phyloP scores from a whole-genome alignment of 2,888 invertebrate genomes.

The Drosophila longiperda region DNA sequence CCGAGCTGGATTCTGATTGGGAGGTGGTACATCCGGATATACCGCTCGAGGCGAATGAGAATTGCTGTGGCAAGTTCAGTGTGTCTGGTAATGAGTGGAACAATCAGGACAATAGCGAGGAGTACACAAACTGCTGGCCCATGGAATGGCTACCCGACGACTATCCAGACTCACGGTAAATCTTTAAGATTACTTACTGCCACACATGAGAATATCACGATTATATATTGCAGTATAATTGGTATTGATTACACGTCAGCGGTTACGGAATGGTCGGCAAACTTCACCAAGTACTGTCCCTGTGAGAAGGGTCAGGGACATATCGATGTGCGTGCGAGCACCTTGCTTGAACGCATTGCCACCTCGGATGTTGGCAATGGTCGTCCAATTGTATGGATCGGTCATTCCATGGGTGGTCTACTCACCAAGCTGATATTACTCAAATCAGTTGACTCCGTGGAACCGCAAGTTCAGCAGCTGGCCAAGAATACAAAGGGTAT shows the following conservation, averaged over 20 bases:
- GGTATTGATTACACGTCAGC: slow-evolving; percentile 96
- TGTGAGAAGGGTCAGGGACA: slow-evolving; percentile 86
- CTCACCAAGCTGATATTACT: slow-evolving; percentile 94
- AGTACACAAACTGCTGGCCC: slow-evolving; percentile 94
- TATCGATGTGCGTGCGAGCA: slow-evolving; percentile 88
- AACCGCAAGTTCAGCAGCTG: slow-evolving; percentile 86
- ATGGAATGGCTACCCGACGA: slow-evolving; percentile 96
- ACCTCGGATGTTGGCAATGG: slow-evolving; percentile 91
- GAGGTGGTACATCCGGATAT: slow-evolving; percentile 85
- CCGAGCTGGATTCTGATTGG: slow-evolving; percentile 84
- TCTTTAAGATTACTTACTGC: not conserved
- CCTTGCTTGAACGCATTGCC: slow-evolving; percentile 88
- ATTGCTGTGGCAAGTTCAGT: slow-evolving; percentile 85
- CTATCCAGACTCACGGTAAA: slow-evolving; percentile 87
- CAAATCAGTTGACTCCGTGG: slow-evolving; percentile 87
- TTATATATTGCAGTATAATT: slow-evolving; percentile 86
- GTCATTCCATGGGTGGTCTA: slow-evolving; percentile 98
- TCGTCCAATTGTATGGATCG: slow-evolving; percentile 94
- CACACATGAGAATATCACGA: slow-evolving; percentile 77
- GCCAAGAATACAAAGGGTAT: slow-evolving; percentile 91
- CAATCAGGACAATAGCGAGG: slow-evolving; percentile 82
- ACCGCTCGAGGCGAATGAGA: slow-evolving; percentile 79
- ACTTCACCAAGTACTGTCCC: slow-evolving; percentile 85
- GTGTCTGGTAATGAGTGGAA: slow-evolving; percentile 84
- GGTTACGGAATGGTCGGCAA: slow-evolving; percentile 92